Percentiles rank a stretch among this genome's conserved stretches.
Conservation (phyloP, 2,797 vertebrate genomes). For the Anas capensis region DNA sequence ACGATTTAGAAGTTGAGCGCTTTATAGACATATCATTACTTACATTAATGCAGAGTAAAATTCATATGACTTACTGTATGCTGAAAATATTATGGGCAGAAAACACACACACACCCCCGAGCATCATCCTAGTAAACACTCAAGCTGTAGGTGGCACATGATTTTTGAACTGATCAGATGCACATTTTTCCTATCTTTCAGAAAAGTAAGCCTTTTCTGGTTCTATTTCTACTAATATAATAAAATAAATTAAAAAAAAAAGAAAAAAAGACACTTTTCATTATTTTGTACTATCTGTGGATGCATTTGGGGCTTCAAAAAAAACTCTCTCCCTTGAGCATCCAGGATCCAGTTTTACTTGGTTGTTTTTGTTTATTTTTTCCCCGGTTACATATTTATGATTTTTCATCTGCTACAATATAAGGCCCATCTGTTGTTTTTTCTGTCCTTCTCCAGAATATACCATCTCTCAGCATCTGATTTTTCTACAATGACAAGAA, state of each 20-base stretch:
- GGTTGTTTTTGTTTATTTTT: background rate
- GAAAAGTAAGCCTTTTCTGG: background rate
- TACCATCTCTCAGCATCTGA: background rate
- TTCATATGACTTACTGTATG: background rate
- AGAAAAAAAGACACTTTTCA: background rate
- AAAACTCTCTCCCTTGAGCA: background rate
- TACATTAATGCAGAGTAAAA: background rate
- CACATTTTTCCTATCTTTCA: background rate
- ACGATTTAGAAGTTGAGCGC: background rate
- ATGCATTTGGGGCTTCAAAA: background rate
- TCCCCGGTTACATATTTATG: background rate
- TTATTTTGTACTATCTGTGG: background rate
- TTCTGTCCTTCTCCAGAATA: background rate
- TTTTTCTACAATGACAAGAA: background rate
- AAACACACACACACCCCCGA: fast-evolving
- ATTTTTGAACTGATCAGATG: background rate
- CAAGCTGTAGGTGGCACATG: background rate
- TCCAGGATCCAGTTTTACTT: background rate
- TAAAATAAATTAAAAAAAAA: no score
- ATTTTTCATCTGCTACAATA: background rate
- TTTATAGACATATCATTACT: background rate
- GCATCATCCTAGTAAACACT: background rate
- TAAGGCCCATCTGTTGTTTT: background rate
- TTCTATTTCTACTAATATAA: no score
- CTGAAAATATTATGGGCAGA: background rate